These are phyloP conservation scores for Cryptus viduatorius DNA, from an alignment of 2,888 invertebrate genomes.

Conservation along the genomic window DNA sequence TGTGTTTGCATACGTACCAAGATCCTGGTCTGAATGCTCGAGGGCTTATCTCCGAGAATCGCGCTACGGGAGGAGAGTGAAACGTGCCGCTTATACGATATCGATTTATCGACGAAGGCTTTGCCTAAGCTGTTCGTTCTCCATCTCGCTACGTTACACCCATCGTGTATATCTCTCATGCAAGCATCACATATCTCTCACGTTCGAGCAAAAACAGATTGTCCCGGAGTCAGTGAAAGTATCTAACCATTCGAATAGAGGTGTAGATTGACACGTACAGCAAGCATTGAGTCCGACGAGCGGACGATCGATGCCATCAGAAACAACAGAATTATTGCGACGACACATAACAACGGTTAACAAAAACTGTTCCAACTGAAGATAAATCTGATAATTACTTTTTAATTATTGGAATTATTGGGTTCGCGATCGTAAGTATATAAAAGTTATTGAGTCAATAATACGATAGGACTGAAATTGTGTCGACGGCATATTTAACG, in stretches of 20 bases:
- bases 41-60: constrained; percentile 65
- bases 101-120: constrained; percentile 67
- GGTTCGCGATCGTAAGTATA: no score
- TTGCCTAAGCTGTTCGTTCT: constrained; percentile 57
- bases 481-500: no score
- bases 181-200: not conserved
- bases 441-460: no score
- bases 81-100: constrained; percentile 64
- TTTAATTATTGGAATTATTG: no score
- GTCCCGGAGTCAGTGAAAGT: constrained; percentile 20
- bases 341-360: no score
- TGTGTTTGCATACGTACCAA: constrained; percentile 68
- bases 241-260: not conserved
- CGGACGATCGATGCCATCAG: no score
- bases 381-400: no score
- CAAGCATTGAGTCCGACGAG: not conserved
- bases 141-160: constrained; percentile 48
- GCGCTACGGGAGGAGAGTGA: constrained; percentile 54
- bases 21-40: constrained; percentile 64
- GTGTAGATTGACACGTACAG: not conserved
- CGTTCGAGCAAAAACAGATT: constrained; percentile 5
- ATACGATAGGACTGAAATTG: no score
- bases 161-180: constrained; percentile 18
- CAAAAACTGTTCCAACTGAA: no score
- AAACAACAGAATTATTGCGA: no score